Evolutionary conservation across 2,113 vertebrate genomes (phyloP), one percentile per base, ranked within the genome.

Genomic region (Oreochromis spilurus): DNA sequence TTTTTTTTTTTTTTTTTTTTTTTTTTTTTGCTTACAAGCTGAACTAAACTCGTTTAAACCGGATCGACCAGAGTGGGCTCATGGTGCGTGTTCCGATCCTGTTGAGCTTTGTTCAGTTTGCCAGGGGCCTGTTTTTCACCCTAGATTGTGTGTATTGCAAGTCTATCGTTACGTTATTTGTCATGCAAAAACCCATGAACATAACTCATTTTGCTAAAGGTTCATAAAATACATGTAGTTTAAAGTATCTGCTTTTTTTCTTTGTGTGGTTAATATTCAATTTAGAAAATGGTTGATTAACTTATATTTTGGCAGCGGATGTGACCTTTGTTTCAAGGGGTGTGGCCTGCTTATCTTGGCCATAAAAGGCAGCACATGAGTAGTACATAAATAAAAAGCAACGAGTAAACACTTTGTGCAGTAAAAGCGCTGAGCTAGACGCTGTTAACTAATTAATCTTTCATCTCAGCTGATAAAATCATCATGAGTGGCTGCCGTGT

Each of bases 401-500:
- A 50, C 0, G 6, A 13, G 43, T 77, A 13, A 45, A 72, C 13
- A 72, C 36, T 45, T 72, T 24, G 10, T 43, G 65, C 0, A 0
- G 34, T 40, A n/a, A 43, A 70, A 45, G 26, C 9, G 6, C 43
- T 31, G 26, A 31, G 45, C 9, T n/a, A 50, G 70, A 77, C 6
- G 2, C 14, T 48, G 4, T 77, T 77, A 50, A 50, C 26, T 31
- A 50, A 31, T 77, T 50, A 31, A 19, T 31, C 43, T 84, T 16
- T 12, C 1, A 4, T 91, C 26, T 29, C 54, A 58, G 38, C 13
- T 81, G 85, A 43, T 34, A 84, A 86, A 75, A 72, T 67, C 94
- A 83, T 97, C 19, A 91, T 98, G 97, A 98, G 97, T 91, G 97
- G 97, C 19, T 97, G 97, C 94, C 97, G 98, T 52, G 97, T 98